phyloP scores from a whole-genome alignment of 2,113 vertebrate species.

The Sardina pilchardus region DNA sequence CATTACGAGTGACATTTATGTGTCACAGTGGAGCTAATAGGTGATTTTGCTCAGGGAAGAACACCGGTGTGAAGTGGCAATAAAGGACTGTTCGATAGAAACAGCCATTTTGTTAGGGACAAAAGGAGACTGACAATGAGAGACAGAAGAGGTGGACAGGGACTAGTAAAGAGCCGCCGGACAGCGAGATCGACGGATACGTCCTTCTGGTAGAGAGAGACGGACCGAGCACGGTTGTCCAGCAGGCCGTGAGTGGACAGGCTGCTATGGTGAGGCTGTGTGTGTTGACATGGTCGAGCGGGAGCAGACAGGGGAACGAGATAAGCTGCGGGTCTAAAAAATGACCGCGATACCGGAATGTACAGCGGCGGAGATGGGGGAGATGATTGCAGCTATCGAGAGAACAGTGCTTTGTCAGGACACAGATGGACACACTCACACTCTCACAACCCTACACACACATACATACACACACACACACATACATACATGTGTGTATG shows the following conservation, averaged over 20 bases:
- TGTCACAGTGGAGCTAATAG: background rate
- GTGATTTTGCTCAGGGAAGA: background rate
- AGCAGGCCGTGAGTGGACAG: background rate
- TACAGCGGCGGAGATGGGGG: background rate
- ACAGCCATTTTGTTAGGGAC: background rate
- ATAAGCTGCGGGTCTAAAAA: background rate
- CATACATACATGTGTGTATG: background rate
- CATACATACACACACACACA: background rate
- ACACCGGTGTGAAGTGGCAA: background rate
- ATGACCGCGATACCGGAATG: background rate
- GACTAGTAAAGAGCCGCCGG: background rate
- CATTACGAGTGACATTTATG: slow-evolving; percentile 11
- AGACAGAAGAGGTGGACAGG: background rate
- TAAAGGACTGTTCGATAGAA: background rate
- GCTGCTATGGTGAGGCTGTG: background rate
- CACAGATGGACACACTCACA: background rate
- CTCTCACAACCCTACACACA: background rate
- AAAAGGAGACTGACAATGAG: slow-evolving; percentile 14
- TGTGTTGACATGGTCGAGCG: background rate
- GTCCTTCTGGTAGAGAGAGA: background rate
- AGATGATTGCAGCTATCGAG: background rate
- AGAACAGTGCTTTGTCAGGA: slow-evolving; percentile 5
- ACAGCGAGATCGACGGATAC: background rate
- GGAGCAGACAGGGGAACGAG: background rate
- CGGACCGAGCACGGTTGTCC: background rate